These are phyloP conservation scores for Lonchura striata DNA, from an alignment of 2,113 vertebrate genomes.

Conservation along the genomic window DNA sequence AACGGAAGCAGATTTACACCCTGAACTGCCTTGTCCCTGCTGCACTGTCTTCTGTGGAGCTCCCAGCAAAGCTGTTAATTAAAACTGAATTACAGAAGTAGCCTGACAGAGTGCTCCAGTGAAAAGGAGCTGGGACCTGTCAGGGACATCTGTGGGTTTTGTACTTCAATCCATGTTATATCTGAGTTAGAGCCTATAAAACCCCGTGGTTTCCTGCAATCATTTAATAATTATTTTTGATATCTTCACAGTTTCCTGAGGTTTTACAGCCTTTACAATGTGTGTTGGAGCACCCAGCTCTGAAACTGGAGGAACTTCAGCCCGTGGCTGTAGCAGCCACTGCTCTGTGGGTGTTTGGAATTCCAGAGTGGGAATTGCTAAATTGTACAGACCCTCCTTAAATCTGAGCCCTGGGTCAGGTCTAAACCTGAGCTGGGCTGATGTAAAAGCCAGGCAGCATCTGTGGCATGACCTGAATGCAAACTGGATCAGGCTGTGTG, in stretches of 20 bases:
- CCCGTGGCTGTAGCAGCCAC: background rate
- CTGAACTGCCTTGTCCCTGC: background rate
- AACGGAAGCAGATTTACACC: background rate
- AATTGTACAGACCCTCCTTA: background rate
- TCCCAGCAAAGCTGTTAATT: background rate
- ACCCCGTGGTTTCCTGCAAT: background rate
- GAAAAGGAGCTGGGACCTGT: background rate
- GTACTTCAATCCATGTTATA: background rate
- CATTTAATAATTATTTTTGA: background rate
- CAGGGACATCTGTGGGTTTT: background rate
- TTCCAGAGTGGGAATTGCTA: background rate
- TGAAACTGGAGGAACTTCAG: background rate
- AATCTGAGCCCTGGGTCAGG: background rate
- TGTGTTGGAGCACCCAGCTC: background rate
- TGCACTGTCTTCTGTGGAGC: background rate
- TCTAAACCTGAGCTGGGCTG: background rate
- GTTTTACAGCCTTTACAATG: background rate
- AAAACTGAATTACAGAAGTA: background rate
- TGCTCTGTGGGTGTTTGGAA: background rate
- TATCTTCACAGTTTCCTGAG: background rate
- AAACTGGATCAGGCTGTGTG: background rate
- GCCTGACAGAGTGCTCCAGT: background rate
- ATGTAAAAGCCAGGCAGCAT: background rate
- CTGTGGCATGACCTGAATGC: background rate
- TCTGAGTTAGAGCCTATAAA: background rate